A percentile compares a stretch with the other conserved stretches of the same genome.
Evolutionary conservation across 1,140 invertebrate genomes (phyloP).

Genomic region (Phymorhynchus buccinoides): DNA sequence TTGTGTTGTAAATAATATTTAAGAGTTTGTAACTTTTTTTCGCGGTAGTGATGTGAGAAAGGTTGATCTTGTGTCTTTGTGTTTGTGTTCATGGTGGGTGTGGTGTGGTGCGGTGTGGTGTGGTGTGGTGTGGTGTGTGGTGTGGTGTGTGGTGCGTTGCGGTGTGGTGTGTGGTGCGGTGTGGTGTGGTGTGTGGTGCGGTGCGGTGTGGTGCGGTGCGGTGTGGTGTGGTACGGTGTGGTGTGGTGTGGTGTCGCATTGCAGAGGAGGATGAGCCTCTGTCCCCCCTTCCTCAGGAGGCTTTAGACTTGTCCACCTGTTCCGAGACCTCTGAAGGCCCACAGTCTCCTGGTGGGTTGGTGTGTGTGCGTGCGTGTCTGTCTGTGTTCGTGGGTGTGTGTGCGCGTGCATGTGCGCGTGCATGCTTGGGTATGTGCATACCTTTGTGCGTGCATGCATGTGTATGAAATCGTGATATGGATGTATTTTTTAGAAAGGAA

Average conservation of each 20-base stretch:
- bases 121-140: slow-evolving; percentile 29
- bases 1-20: too few relatives aligned
- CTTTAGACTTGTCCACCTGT: slow-evolving; percentile 42
- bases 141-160: slow-evolving; percentile 28
- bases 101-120: neutral
- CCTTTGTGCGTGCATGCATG: neutral
- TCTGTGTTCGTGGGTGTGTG: neutral
- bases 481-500: neutral
- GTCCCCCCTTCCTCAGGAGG: slow-evolving; percentile 46
- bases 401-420: neutral
- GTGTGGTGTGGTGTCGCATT: slow-evolving; percentile 10
- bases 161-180: slow-evolving; percentile 28
- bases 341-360: slow-evolving; percentile 57
- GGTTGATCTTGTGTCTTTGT: neutral
- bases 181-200: neutral
- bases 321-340: slow-evolving; percentile 44
- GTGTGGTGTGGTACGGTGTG: slow-evolving; percentile 21
- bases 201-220: neutral
- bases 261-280: slow-evolving; percentile 41
- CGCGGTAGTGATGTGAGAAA: neutral
- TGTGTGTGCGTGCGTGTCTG: neutral
- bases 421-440: neutral
- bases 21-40: too few relatives aligned
- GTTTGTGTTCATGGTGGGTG: neutral
- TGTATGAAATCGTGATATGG: neutral